Conservation (phyloP, 2,797 vertebrate species). For the Acridotheres tristis region DNA sequence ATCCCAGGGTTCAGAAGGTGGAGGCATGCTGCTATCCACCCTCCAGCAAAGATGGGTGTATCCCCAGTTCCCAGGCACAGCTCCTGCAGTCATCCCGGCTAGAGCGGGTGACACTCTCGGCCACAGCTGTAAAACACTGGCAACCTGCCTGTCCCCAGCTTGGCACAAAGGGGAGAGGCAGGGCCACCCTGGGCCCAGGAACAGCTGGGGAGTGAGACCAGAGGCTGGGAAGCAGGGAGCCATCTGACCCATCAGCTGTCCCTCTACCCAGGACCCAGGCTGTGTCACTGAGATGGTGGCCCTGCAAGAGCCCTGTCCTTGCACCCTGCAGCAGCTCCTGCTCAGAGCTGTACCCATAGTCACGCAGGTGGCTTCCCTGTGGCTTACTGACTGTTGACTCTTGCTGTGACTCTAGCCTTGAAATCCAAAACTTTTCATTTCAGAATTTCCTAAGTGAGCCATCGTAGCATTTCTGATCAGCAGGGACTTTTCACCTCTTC, state of each 20-base stretch:
- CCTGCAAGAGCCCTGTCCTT: not conserved
- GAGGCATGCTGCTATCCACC: fast-evolving
- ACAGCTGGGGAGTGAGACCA: not conserved
- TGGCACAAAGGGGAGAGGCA: not conserved
- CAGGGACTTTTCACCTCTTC: not conserved
- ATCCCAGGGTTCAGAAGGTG: fast-evolving
- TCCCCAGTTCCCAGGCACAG: fast-evolving
- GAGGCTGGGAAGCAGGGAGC: not conserved
- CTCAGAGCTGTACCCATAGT: fast-evolving
- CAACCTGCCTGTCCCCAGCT: fast-evolving
- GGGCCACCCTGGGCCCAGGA: not conserved
- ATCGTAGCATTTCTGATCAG: not conserved
- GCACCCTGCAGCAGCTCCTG: fast-evolving
- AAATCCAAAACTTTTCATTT: not conserved
- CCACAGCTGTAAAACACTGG: not conserved
- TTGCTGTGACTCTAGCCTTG: not conserved
- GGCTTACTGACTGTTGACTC: not conserved
- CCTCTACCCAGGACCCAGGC: not conserved
- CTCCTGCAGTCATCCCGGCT: not conserved
- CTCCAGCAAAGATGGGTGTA: fast-evolving
- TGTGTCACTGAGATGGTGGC: not conserved
- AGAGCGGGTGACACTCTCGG: fast-evolving
- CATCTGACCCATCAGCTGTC: fast-evolving
- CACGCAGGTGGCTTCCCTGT: fast-evolving
- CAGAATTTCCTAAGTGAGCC: not conserved